These are phyloP conservation scores for Acrocephalus arundinaceus DNA, from an alignment of 2,113 vertebrate species.

Conservation along the genomic window DNA sequence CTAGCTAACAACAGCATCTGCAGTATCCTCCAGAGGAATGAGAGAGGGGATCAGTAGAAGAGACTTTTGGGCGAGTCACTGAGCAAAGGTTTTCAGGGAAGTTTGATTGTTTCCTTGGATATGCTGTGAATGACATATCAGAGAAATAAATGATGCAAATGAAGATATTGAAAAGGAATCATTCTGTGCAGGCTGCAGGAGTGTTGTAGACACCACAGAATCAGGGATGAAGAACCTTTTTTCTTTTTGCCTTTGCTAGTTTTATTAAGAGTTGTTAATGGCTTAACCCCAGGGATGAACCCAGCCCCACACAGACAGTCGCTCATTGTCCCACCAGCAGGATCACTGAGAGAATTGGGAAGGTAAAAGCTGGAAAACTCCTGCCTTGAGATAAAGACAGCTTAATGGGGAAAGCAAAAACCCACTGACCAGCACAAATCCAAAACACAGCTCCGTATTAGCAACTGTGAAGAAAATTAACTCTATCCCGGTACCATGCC, in stretches of 20 bases:
- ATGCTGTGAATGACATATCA: background rate
- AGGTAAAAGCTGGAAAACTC: background rate
- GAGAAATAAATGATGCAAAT: background rate
- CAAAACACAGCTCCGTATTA: background rate
- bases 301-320: fast-evolving
- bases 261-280: background rate
- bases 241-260: background rate
- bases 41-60: background rate
- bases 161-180: background rate
- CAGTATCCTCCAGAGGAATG: background rate
- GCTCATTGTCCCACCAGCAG: background rate
- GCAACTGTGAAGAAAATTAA: background rate
- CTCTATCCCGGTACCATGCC: background rate
- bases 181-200: background rate
- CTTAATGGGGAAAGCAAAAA: background rate
- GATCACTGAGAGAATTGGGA: background rate
- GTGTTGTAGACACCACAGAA: background rate
- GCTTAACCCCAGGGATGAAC: background rate
- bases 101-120: background rate
- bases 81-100: background rate
- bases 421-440: background rate
- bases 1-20: background rate
- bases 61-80: background rate
- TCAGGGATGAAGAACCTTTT: background rate
- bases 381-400: background rate